These are phyloP conservation scores for Polyommatus icarus DNA, from an alignment of 2,888 invertebrate genomes.

Conservation along the genomic window DNA sequence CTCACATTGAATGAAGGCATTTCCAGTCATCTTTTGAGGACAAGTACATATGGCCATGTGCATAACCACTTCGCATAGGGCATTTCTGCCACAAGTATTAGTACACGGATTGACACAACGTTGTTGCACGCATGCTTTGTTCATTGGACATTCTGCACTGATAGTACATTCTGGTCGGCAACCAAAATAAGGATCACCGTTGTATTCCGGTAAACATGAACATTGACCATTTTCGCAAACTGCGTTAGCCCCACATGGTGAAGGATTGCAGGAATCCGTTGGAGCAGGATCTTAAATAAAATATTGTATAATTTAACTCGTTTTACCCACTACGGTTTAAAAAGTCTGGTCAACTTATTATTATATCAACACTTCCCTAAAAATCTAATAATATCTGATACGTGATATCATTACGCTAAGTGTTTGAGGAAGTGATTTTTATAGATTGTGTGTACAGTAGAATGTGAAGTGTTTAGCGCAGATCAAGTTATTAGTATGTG, in stretches of 20 bases:
- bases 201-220: slow-evolving; percentile 81
- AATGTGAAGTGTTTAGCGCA: not conserved
- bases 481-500: not conserved
- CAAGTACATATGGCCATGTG: slow-evolving; percentile 90
- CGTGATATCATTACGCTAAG: not conserved
- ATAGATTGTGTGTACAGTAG: not conserved
- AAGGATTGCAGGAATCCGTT: slow-evolving; percentile 82
- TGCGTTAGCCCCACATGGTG: slow-evolving; percentile 84
- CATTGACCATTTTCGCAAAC: slow-evolving; percentile 81
- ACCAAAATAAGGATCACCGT: slow-evolving; percentile 84
- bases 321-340: not conserved
- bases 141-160: slow-evolving; percentile 85
- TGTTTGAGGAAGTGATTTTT: not conserved
- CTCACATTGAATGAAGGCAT: slow-evolving; percentile 85
- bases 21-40: slow-evolving; percentile 84
- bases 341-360: not conserved
- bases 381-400: not conserved
- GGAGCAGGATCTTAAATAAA: slow-evolving; percentile 52
- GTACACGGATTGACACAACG: slow-evolving; percentile 87
- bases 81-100: slow-evolving; percentile 87
- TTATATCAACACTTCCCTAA: slow-evolving; percentile 1
- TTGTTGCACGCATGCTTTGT: slow-evolving; percentile 85
- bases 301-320: not conserved
- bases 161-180: slow-evolving; percentile 88
- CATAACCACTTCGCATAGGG: slow-evolving; percentile 86